phyloP scores from a whole-genome alignment of 2,888 invertebrate genomes.

The Gasteruption jaculator region DNA sequence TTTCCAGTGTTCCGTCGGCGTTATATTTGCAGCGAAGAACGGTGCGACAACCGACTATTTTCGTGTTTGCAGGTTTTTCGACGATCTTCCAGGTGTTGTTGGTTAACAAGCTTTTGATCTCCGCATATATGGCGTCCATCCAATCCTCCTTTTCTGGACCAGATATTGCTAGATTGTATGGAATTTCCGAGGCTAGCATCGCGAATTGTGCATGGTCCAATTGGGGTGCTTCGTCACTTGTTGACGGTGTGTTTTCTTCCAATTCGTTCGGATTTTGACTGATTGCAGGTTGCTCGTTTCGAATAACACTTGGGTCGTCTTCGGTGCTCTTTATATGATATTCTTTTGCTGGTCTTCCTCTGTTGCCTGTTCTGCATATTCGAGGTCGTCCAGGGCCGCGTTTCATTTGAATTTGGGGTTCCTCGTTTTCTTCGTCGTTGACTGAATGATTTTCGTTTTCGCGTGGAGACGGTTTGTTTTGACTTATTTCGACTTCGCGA shows the following conservation, averaged over 20 bases:
- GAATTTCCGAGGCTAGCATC: background rate
- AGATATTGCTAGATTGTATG: conserved; percentile 8
- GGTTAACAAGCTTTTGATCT: conserved; percentile 3
- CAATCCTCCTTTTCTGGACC: conserved; percentile 7
- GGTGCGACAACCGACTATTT: conserved; percentile 2
- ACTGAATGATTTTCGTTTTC: too few relatives aligned
- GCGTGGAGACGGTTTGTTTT: too few relatives aligned
- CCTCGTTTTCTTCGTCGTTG: conserved; percentile 9
- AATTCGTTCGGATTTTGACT: too few relatives aligned
- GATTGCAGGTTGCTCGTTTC: too few relatives aligned
- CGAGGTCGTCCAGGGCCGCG: conserved; percentile 17
- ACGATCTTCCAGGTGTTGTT: conserved; percentile 7
- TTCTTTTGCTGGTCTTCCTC: conserved; percentile 19
- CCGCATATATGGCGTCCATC: conserved; percentile 8
- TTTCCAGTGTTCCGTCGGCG: conserved; percentile 4
- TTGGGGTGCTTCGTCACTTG: too few relatives aligned
- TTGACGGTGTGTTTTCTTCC: too few relatives aligned
- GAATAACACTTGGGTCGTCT: too few relatives aligned
- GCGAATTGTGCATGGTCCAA: too few relatives aligned
- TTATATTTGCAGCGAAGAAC: conserved; percentile 5
- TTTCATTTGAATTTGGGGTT: background rate
- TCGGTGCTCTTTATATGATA: too few relatives aligned
- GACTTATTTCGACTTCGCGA: too few relatives aligned
- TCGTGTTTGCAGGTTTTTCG: too few relatives aligned
- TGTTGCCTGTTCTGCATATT: conserved; percentile 13